phyloP scores from a whole-genome alignment of 2,797 vertebrate species.

The Neoniphon sammara region DNA sequence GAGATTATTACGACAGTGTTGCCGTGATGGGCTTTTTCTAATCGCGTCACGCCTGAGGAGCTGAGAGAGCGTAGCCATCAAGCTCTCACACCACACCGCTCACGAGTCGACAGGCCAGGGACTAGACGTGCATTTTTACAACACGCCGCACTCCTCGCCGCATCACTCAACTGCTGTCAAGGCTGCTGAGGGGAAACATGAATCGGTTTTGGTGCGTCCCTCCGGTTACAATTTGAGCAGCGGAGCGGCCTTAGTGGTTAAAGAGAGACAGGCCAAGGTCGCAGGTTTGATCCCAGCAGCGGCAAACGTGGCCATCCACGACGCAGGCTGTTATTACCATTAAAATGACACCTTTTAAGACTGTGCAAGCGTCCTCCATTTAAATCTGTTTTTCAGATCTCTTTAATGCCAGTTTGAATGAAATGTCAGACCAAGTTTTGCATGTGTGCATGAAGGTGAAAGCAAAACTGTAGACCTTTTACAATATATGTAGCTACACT shows the following conservation, averaged over 20 bases:
- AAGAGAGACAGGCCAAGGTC: slow-evolving; percentile 13
- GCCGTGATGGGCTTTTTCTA: slow-evolving; percentile 54
- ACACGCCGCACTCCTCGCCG: not conserved
- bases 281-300: slow-evolving; percentile 1
- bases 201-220: slow-evolving; percentile 14
- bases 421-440: too few relatives aligned
- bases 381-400: too few relatives aligned
- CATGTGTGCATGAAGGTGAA: too few relatives aligned
- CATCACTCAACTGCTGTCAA: slow-evolving; percentile 37
- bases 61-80: slow-evolving; percentile 40
- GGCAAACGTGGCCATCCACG: not conserved
- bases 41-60: slow-evolving; percentile 54
- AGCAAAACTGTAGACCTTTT: not conserved
- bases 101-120: slow-evolving; percentile 26
- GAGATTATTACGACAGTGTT: slow-evolving; percentile 51
- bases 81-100: slow-evolving; percentile 15
- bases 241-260: not conserved
- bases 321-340: too few relatives aligned
- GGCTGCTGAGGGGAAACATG: slow-evolving; percentile 22
- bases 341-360: too few relatives aligned
- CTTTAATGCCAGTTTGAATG: too few relatives aligned
- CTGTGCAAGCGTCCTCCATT: too few relatives aligned
- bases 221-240: slow-evolving; percentile 10
- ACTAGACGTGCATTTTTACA: slow-evolving; percentile 50
- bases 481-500: not conserved